Conservation (phyloP, 2,113 vertebrate genomes). For the Platichthys stellatus region DNA sequence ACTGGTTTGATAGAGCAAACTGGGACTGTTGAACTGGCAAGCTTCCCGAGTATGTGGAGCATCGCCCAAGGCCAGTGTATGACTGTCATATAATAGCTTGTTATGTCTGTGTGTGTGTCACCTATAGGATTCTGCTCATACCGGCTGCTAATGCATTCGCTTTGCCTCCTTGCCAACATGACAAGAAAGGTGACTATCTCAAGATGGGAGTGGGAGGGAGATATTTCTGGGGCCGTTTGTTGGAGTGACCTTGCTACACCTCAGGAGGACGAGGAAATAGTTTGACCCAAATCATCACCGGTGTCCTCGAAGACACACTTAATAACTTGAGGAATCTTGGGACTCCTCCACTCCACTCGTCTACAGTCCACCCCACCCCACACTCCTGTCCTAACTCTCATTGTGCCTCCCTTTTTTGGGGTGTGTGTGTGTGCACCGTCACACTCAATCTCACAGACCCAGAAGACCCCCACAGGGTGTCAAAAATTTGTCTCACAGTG, state of each 20-base stretch:
- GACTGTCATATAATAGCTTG: not conserved
- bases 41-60: not conserved
- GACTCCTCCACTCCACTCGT: slow-evolving; percentile 42
- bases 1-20: not conserved
- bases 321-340: slow-evolving; percentile 71
- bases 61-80: slow-evolving; percentile 12
- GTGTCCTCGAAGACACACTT: slow-evolving; percentile 66
- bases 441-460: slow-evolving; percentile 45
- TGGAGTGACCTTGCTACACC: slow-evolving; percentile 47
- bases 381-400: slow-evolving; percentile 40
- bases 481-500: slow-evolving; percentile 69
- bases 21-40: not conserved
- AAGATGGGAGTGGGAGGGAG: slow-evolving; percentile 2
- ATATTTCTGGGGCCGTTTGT: slow-evolving; percentile 45
- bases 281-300: slow-evolving; percentile 67
- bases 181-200: slow-evolving; percentile 28
- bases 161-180: not conserved
- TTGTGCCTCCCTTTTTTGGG: slow-evolving; percentile 31
- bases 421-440: slow-evolving; percentile 36
- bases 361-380: slow-evolving; percentile 1
- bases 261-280: slow-evolving; percentile 63
- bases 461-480: slow-evolving; percentile 51
- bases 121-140: not conserved
- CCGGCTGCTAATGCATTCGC: not conserved
- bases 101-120: not conserved